Percentiles rank a stretch among this genome's conserved stretches.
These are phyloP conservation scores for Plumapathes pennacea DNA, from an alignment of 92 coral and sea anemone species.

Conservation along the genomic window DNA sequence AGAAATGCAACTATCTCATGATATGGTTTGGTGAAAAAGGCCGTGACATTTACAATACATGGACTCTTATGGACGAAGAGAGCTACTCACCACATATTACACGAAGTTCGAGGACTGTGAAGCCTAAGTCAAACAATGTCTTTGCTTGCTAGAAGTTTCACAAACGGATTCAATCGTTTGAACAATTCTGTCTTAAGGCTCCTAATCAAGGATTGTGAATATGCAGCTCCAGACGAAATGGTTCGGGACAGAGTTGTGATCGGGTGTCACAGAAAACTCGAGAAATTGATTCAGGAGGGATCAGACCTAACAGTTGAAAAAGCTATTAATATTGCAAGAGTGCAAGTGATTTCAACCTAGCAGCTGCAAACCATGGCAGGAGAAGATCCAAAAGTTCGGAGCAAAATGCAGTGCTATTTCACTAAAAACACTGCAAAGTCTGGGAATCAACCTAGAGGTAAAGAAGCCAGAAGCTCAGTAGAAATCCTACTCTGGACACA, in stretches of 20 bases:
- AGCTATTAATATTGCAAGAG: constrained; percentile 38
- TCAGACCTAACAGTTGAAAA: constrained; percentile 51
- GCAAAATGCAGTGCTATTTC: constrained; percentile 42
- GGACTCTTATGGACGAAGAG: constrained; percentile 47
- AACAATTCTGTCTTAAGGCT: constrained; percentile 46
- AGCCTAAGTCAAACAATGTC: constrained; percentile 26
- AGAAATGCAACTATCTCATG: constrained; percentile 30
- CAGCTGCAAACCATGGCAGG: constrained; percentile 42
- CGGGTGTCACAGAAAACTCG: constrained; percentile 38
- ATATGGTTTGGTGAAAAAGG: constrained; percentile 49
- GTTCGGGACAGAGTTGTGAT: constrained; percentile 54
- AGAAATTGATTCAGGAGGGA: constrained; percentile 43
- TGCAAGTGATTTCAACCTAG: constrained; percentile 34
- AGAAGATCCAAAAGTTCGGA: constrained; percentile 11
- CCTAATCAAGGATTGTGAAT: constrained; percentile 50
- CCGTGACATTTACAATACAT: constrained; percentile 44
- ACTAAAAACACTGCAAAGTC: constrained; percentile 6
- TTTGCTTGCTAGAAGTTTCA: constrained; percentile 56
- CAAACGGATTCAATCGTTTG: constrained; percentile 39
- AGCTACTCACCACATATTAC: too few species aligned
- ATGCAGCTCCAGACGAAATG: constrained; percentile 56
- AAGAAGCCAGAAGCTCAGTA: constrained; percentile 25
- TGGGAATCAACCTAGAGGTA: constrained; percentile 4
- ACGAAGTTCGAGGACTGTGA: constrained; percentile 9
- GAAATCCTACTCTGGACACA: constrained; percentile 28